Evolutionary conservation across 2,888 invertebrate species (phyloP).

Genomic region (Andrena camellia): DNA sequence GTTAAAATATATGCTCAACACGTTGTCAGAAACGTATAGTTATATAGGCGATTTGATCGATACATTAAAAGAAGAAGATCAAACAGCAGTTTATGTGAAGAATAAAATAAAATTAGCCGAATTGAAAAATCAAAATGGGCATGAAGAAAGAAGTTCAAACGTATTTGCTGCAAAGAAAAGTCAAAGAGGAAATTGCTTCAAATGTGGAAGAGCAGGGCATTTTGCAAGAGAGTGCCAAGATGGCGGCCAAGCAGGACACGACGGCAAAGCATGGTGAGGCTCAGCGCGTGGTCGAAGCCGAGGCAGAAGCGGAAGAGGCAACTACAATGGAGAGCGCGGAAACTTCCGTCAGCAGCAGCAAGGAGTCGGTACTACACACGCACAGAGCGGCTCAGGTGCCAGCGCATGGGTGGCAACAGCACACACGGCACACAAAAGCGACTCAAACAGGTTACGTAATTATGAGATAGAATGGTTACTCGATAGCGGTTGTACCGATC

Average conservation of each 20-base stretch:
- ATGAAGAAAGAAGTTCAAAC: constrained; percentile 31
- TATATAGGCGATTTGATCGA: constrained; percentile 36
- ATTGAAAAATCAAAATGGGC: constrained; percentile 12
- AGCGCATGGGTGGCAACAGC: neutral
- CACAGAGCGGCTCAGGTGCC: neutral
- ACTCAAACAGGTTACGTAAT: neutral
- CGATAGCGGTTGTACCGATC: constrained; percentile 10
- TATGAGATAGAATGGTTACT: constrained; percentile 37
- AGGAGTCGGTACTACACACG: neutral
- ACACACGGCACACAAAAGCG: neutral
- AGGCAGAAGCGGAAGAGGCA: neutral
- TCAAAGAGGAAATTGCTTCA: neutral
- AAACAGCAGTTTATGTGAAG: constrained; percentile 68
- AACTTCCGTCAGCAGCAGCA: neutral
- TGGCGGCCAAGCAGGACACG: neutral
- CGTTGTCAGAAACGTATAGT: constrained; percentile 68
- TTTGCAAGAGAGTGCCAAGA: constrained; percentile 14
- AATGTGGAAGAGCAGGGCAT: constrained; percentile 3
- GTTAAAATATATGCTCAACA: constrained; percentile 72
- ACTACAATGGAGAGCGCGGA: neutral
- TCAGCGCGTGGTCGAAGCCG: neutral
- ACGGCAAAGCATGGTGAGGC: neutral
- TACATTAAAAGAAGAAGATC: constrained; percentile 61
- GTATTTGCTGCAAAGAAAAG: constrained; percentile 26
- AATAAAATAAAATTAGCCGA: constrained; percentile 62